These are phyloP conservation scores for Trididemnum nubilum DNA, from an alignment of 23 tunicate genomes.

Conservation along the genomic window DNA sequence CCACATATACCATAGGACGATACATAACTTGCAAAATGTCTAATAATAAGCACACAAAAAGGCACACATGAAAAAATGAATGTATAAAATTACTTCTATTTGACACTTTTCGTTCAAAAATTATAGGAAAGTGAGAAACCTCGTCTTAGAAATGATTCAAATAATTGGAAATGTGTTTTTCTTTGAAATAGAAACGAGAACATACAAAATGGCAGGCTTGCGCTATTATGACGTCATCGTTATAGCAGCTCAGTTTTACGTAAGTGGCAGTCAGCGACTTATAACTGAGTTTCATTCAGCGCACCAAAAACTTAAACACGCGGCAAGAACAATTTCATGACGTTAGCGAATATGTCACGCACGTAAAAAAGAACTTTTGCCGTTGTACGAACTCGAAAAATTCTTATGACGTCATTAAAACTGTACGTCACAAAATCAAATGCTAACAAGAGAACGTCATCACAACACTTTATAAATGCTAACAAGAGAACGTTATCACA, in stretches of 20 bases:
- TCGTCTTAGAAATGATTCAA: too few relatives aligned
- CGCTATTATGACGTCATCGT: constrained; percentile 27
- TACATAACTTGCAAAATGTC: too few relatives aligned
- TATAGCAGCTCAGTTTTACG: background rate
- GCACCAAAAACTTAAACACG: background rate
- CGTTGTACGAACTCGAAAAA: background rate
- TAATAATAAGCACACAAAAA: too few relatives aligned
- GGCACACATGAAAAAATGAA: too few relatives aligned
- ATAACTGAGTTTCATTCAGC: background rate
- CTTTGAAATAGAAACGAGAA: background rate
- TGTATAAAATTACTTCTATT: too few relatives aligned
- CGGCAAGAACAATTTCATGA: background rate
- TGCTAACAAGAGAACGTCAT: too few relatives aligned
- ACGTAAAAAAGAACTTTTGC: background rate
- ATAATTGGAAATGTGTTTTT: too few relatives aligned
- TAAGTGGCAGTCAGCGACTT: background rate
- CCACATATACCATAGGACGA: background rate
- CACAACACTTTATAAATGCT: too few relatives aligned
- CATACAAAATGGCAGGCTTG: constrained; percentile 24
- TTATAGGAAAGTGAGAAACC: too few relatives aligned
- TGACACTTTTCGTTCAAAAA: too few relatives aligned
- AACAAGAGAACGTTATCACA: too few relatives aligned
- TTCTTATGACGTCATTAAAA: background rate
- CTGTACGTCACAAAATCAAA: background rate
- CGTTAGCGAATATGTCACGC: background rate